Base-by-base conservation (phyloP, 35 echinoderm and acorn worm species). In the Holothuria glaberrima region DNA sequence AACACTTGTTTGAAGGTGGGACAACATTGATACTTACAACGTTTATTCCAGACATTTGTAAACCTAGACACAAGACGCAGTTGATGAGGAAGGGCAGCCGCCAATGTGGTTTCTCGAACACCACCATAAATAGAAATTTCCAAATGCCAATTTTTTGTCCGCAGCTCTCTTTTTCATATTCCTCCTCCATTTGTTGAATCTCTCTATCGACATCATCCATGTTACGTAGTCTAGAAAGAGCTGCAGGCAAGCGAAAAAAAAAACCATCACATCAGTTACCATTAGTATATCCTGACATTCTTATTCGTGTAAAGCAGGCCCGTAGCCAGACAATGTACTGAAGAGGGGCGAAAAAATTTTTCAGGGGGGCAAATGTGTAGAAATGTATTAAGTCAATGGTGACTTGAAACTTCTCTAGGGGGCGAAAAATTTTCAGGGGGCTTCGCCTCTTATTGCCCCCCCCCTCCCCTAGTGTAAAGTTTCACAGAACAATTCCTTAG, bases 1-100 rank as follows among this genome's bases (percentile, higher is more conserved):
- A 41, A 4, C 36, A 7, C 7, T 7, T 4, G 36, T 7, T 7
- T 41, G 36, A 41, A 4, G 7, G 2, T 41, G 7, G 50, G 66
- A 12, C 13, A 69, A 9, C 1, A 69, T 69, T 12, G 14, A 18
- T 28, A 66, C 81, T 88, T 74, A 92, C 91, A 20, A 71, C 91
- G 59, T 92, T 92, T 12, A 79, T 86, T 7, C 83, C 91, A 6
- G 91, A 88, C 32, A 92, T 58, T 30, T 87, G 85, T 21, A 87
- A 76, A 6, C 83, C 86, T 6, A 72, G 60, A 46, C 86, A 88
- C 29, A 86, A 68, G n/a, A 79, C 30, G 54, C 69, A 34, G 24
- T 56, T 77, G 21, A 92, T 72, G 50, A 88, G 24, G 0, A 87
- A 73, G 22, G 91, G 91, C 63, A 27, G 38, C 28, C 91, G 19